Base-by-base conservation (phyloP, 2,113 vertebrate species). In the Hydrolagus affinis region DNA sequence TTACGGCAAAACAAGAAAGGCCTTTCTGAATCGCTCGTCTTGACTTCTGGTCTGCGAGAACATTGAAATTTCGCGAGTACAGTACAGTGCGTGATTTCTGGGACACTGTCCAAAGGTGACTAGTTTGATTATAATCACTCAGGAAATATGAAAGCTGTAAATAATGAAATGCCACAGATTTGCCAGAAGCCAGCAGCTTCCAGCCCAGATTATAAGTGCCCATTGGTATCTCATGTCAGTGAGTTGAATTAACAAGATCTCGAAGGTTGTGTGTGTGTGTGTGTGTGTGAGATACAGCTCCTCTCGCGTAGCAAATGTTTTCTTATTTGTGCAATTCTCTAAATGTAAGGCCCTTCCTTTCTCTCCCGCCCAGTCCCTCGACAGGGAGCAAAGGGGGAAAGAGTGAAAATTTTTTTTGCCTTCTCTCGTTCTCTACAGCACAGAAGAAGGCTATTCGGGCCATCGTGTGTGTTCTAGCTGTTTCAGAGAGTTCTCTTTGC, bases 31-130 rank as follows among this genome's bases (percentile, higher is more conserved):
- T 9, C 66, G 66, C 78, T 32, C n/a, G 32, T 66, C n/a, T 83
- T 83, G 60, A 17, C 78, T 83, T 83, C 10, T 83, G 30, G n/a
- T 66, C 66, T 66, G 78, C 66, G 85, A 32, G 85, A 70, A 70
- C 60, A 57, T 17, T 44, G 60, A 10, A 30, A 83, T 68, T 83
- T 11, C 19, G 14, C 30, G 8, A 44, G 6, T 44, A 44, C 44
- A 44, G 1, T 44, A 44, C 44, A 44, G 44, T 64, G 66, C 66
- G 60, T 68, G 62, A 83, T 83, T 83, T 83, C 28, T 83, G 78
- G 78, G 60, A 83, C 11, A 21, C 6, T 83, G 78, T 44, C 60
- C 78, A 68, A 30, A 11, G n/a, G 25, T 23, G 3, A 30, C 62
- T 44, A 44, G 44, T 83, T 83, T 32, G 15, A 83, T 28, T 68